Base-by-base conservation (phyloP, 2,888 invertebrate genomes). In the Taphrorychus bicolor region DNA sequence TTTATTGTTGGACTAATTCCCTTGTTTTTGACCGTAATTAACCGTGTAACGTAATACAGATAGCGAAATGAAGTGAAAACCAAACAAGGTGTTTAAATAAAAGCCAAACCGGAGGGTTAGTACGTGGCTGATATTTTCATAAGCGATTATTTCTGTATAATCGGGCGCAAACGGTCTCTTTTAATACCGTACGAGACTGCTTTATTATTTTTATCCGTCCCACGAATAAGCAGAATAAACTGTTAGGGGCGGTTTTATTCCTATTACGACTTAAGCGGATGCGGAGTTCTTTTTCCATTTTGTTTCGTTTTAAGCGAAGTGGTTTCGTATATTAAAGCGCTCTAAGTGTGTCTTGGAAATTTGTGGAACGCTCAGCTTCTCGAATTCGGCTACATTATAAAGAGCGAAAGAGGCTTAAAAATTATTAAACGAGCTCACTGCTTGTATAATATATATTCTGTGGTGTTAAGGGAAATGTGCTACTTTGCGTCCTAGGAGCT, bases 91-190 rank as follows among this genome's bases (percentile, higher is more conserved):
- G 69, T 69, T 65, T 52, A 64, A 65, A 63, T 59, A 41, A 67
- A 63, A 22, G 51, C 19, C 57, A 54, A 40, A 59, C 68, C 69
- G 24, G 57, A 56, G 72, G 73, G 74, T 74, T 74, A 76, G 77
- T 79, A 76, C 77, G 75, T 76, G 73, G 70, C 73, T 73, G 78
- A 78, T 80, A 80, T 80, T 80, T 80, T 79, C 80, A 78, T 78
- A 79, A 78, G 77, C 80, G 80, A 80, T 80, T 80, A 80, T 80
- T 79, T 75, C 75, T 72, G 77, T 72, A 76, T 80, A 80, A 79
- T 80, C 78, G 78, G 74, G 74, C 67, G 61, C 75, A 73, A 79
- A 78, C 74, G 76, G 75, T 51, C 73, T 77, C 76, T 78, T 79
- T 79, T 80, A 80, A 79, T 79, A 80, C 76, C 78, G 74, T 79